Conservation (phyloP, 2,113 vertebrate genomes). For the Garra rufa region DNA sequence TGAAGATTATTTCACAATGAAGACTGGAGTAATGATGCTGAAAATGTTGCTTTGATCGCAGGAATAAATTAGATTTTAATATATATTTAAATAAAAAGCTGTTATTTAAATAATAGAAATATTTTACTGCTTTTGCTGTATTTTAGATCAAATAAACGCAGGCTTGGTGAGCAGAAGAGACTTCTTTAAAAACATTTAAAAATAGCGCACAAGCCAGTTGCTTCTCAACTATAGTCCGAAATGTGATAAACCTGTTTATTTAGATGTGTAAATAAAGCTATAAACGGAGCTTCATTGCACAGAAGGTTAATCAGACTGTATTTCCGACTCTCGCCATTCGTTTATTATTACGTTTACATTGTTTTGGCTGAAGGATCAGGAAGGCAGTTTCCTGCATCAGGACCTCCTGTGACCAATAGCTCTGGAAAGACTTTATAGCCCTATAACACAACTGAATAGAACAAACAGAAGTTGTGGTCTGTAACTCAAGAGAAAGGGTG, state of each 20-base stretch:
- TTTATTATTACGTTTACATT: not conserved
- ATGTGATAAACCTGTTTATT: not conserved
- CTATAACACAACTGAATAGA: not conserved
- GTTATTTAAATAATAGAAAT: too few species aligned
- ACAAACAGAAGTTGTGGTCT: not conserved
- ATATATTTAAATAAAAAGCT: too few species aligned
- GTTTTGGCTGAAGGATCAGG: slow-evolving; percentile 65
- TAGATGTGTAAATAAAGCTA: not conserved
- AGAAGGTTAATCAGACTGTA: not conserved
- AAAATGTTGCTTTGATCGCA: too few species aligned
- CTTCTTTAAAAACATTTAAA: too few species aligned
- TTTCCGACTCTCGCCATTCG: not conserved
- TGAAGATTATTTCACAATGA: too few species aligned
- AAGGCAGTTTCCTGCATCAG: slow-evolving; percentile 68
- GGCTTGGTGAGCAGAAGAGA: too few species aligned
- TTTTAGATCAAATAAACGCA: too few species aligned
- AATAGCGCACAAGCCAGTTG: too few species aligned
- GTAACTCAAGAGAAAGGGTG: not conserved
- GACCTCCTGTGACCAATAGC: slow-evolving; percentile 55
- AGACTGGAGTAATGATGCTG: too few species aligned
- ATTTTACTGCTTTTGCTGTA: too few species aligned
- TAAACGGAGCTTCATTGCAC: not conserved
- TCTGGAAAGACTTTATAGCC: not conserved
- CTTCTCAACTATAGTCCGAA: not conserved
- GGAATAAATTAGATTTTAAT: too few species aligned